Evolutionary conservation across 1,140 invertebrate species (phyloP), one percentile per base, ranked within the genome.

Genomic region (Lutraria rhynchaena): DNA sequence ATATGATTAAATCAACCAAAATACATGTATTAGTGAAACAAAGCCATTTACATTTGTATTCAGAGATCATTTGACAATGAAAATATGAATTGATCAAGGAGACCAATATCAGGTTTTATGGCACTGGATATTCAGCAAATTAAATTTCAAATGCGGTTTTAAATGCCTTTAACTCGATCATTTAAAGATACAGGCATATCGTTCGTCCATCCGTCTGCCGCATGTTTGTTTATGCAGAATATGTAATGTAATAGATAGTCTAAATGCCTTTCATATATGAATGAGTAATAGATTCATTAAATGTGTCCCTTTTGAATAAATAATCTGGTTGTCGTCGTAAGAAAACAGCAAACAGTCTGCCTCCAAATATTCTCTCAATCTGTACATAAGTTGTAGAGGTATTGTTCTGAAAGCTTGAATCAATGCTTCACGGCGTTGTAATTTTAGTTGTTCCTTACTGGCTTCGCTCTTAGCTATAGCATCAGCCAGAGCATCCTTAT

Each of bases 301-400:
- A 9, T n/a, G 19, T 57, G 13, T 29, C 5, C 37, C 74, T 46
- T 5, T 63, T 27, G 27, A 77, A 77, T 9, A 77, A 31, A 27
- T 77, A 13, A 3, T n/a, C 24, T 3, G 81, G 81, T n/a, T 69
- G 17, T 31, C 33, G 24, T 83, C 67, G 41, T 83, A 83, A 55
- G 27, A 57, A 51, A 78, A 78, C 24, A 85, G n/a, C n/a, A 19
- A 3, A 27, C 74, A 83, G 33, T 83, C 82, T 37, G 41, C 69
- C 46, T 63, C 24, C 19, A 83, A 19, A 19, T 61, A 71, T 67
- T 77, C 49, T 29, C 41, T 51, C 22, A 78, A 49, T 35, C 51
- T 46, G 0, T 17, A 19, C 53, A 71, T 60, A 3, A 44, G 17
- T 17, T 70, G 58, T n/a, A 53, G 1, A 15, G 82, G 49, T 1